Percentiles rank a stretch among this genome's conserved stretches.
These are phyloP conservation scores for Polymixis flavicincta DNA, from an alignment of 2,888 invertebrate genomes.

Conservation along the genomic window DNA sequence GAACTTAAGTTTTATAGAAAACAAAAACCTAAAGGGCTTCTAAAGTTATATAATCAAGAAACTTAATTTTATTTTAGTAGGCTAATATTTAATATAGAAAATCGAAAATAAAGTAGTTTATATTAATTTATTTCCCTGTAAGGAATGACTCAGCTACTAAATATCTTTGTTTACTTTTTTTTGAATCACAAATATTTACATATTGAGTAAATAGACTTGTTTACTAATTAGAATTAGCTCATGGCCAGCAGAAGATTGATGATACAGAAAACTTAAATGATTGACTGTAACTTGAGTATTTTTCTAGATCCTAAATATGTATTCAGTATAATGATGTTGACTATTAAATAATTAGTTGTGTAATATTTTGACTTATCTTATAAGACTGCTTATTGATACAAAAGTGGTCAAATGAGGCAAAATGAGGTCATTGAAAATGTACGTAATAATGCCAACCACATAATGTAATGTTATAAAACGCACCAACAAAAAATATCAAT, in stretches of 20 bases:
- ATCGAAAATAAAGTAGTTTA: neutral
- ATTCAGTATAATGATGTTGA: neutral
- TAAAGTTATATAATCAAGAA: neutral
- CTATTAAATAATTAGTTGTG: neutral
- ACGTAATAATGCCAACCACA: constrained; percentile 10
- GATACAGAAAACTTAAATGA: neutral
- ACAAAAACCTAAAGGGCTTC: neutral
- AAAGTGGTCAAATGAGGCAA: neutral
- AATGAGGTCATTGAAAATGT: constrained; percentile 33
- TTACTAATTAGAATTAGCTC: constrained; percentile 21
- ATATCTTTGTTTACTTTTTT: neutral
- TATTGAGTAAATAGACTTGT: constrained; percentile 1
- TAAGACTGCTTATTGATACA: neutral
- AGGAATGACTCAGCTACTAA: neutral
- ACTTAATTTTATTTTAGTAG: neutral
- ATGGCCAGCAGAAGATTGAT: neutral
- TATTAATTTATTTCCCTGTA: constrained; percentile 4
- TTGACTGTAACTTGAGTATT: neutral
- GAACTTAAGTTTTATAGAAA: neutral
- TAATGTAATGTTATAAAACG: neutral
- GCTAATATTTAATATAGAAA: neutral
- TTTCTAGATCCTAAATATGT: neutral
- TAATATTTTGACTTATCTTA: neutral
- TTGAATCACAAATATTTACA: neutral
- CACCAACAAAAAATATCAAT: constrained; percentile 4